Evolutionary conservation across 2,797 vertebrate species (phyloP).

Genomic region (Phaenicophaeus curvirostris): DNA sequence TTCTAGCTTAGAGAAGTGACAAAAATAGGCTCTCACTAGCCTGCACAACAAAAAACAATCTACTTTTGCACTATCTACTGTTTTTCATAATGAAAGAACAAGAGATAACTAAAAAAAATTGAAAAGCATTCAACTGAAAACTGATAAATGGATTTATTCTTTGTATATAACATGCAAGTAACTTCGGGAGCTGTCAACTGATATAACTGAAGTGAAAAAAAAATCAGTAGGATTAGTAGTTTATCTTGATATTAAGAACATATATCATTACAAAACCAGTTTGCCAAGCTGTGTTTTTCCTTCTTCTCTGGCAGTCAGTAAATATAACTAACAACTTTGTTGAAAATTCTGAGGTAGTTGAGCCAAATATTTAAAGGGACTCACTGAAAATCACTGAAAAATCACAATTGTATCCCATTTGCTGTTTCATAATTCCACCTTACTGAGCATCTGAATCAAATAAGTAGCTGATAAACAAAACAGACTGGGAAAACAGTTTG

Average conservation of each 20-base stretch:
- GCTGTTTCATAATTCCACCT: background rate
- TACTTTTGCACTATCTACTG: background rate
- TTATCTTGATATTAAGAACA: slow-evolving; percentile 22
- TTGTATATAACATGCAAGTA: background rate
- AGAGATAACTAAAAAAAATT: background rate
- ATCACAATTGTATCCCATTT: background rate
- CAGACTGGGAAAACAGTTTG: background rate
- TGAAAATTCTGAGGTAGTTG: background rate
- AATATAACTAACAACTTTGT: background rate
- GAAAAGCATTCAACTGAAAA: slow-evolving; percentile 33
- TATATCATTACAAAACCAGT: background rate
- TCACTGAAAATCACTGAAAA: background rate
- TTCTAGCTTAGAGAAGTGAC: background rate
- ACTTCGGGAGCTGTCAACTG: slow-evolving; percentile 32
- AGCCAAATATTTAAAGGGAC: background rate
- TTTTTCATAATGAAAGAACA: slow-evolving; percentile 41
- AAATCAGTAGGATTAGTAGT: slow-evolving; percentile 3
- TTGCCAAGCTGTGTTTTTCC: background rate
- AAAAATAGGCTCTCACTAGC: background rate
- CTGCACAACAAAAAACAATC: background rate
- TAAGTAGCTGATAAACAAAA: background rate
- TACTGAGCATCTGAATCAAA: background rate
- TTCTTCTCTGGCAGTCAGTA: background rate
- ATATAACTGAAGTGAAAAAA: slow-evolving; percentile 8
- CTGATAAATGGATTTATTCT: slow-evolving; percentile 41